Conservation (phyloP, 2,797 vertebrate species). For the Bucorvus abyssinicus region DNA sequence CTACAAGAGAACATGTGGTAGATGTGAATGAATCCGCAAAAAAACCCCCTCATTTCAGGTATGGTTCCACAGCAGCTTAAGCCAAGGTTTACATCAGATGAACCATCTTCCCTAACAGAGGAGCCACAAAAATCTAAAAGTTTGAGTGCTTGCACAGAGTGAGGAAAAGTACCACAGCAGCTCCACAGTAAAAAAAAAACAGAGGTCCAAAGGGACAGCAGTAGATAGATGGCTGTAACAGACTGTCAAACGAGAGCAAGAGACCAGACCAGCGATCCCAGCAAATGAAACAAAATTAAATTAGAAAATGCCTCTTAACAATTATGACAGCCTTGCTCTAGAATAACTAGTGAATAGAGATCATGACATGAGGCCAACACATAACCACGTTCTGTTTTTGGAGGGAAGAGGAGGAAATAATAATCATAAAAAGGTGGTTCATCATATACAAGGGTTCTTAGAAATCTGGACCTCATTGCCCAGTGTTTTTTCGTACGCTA, state of each 20-base stretch:
- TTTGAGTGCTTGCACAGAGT: not conserved
- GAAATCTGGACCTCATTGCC: not conserved
- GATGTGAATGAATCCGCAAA: not conserved
- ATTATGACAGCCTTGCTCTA: not conserved
- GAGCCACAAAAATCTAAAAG: not conserved
- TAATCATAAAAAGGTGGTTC: not conserved
- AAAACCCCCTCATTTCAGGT: not conserved
- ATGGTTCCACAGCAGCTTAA: not conserved
- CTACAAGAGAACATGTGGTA: not conserved
- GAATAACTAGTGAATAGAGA: not conserved
- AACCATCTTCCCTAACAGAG: not conserved
- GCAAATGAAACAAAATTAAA: not conserved
- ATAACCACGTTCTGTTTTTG: rapidly evolving
- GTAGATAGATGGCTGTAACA: not conserved
- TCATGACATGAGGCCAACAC: not conserved
- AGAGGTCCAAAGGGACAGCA: too few species aligned
- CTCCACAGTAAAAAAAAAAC: not conserved
- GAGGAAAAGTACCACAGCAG: not conserved
- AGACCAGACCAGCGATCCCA: not conserved
- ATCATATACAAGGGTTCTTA: not conserved
- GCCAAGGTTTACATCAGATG: not conserved
- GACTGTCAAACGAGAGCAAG: not conserved
- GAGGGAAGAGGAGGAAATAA: not conserved
- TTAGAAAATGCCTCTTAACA: not conserved
- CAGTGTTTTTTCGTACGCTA: not conserved